phyloP scores from a whole-genome alignment of 35 echinoderm and acorn worm species.

The Lytechinus pictus region DNA sequence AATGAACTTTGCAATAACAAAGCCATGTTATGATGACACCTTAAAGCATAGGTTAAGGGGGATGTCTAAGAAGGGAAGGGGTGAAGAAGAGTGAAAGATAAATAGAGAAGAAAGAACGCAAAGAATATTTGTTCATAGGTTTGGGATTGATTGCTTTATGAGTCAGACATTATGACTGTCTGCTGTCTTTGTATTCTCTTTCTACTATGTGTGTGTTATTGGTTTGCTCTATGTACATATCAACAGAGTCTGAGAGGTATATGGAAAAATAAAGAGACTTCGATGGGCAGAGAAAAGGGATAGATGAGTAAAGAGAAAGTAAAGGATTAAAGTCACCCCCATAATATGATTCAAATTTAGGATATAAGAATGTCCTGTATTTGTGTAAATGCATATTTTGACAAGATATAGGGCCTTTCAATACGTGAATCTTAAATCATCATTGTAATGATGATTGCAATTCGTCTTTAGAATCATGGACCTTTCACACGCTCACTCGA shows the following conservation, averaged over 20 bases:
- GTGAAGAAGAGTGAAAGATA: neutral
- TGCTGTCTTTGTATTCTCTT: neutral
- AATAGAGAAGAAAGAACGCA: neutral
- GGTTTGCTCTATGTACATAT: neutral
- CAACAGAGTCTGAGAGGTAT: neutral
- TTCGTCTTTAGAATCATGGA: no score
- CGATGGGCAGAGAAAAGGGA: neutral
- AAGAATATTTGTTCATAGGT: neutral
- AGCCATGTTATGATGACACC: slow-evolving; percentile 2
- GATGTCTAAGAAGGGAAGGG: neutral
- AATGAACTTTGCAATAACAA: neutral
- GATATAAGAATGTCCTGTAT: no score
- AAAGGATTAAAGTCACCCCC: neutral
- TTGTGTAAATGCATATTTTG: no score
- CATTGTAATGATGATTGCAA: no score
- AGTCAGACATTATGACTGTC: neutral
- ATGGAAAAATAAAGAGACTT: neutral
- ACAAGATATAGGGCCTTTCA: no score
- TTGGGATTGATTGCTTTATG: neutral
- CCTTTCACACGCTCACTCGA: no score
- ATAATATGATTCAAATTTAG: no score
- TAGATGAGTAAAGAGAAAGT: neutral
- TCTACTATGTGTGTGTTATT: neutral
- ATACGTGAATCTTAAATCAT: no score
- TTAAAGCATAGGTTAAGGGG: neutral